Evolutionary conservation across 1,140 invertebrate genomes (phyloP).

Genomic region (Apis mellifera): Amel_HAv3.1 CM009939.2:2285501-2286000

Average conservation of each 20-base stretch:
- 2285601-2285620: too few relatives aligned
- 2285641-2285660: neutral
- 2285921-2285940: neutral
- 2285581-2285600: too few relatives aligned
- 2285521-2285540: too few relatives aligned
- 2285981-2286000: constrained; percentile 36
- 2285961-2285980: constrained; percentile 52
- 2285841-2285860: neutral
- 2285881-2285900: neutral
- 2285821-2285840: neutral
- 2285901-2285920: neutral
- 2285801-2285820: neutral
- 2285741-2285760: neutral
- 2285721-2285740: neutral
- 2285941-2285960: constrained; percentile 23
- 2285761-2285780: neutral
- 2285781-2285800: neutral
- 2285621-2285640: neutral
- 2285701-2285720: neutral
- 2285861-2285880: constrained; percentile 17
- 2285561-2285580: too few relatives aligned
- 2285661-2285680: too few relatives aligned
- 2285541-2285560: too few relatives aligned
- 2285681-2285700: too few relatives aligned
- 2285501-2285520: too few relatives aligned